Evolutionary conservation across 1,140 invertebrate species (phyloP).

Genomic region (Matsumurasca onukii): DNA sequence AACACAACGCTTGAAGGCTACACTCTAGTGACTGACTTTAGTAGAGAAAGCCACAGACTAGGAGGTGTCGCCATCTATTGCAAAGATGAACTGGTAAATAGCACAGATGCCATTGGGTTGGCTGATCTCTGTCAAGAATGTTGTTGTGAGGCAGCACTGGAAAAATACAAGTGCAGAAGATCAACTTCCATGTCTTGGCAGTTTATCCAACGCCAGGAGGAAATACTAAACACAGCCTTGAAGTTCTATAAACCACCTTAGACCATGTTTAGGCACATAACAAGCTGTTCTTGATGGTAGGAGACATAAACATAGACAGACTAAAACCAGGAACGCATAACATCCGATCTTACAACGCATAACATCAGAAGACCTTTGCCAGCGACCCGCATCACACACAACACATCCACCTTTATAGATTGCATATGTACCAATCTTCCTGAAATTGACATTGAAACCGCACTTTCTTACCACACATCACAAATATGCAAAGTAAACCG

Average conservation of each 20-base stretch:
- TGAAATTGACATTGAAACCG: not conserved
- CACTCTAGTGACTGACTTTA: not conserved
- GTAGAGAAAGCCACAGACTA: conserved; percentile 1
- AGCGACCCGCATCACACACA: not conserved
- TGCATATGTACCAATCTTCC: conserved; percentile 7
- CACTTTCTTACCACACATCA: not conserved
- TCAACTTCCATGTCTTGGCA: not conserved
- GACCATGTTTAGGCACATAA: not conserved
- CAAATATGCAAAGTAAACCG: not conserved
- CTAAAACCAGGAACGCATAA: not conserved
- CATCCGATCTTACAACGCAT: not conserved
- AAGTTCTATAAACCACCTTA: not conserved
- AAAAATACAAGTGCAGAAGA: not conserved
- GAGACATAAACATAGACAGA: not conserved
- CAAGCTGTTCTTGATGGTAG: not conserved
- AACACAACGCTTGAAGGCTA: not conserved
- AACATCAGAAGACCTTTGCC: conserved; percentile 4
- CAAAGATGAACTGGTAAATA: not conserved
- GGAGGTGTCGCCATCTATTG: not conserved
- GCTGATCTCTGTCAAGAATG: not conserved
- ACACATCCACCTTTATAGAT: not conserved
- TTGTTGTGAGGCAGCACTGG: not conserved
- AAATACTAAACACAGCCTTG: not conserved
- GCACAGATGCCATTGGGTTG: not conserved
- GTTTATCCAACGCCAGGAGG: not conserved